Percentiles rank a stretch among this genome's conserved stretches.
Conservation (phyloP, 2,888 invertebrate genomes). For the Drosophila melanosoma region DNA sequence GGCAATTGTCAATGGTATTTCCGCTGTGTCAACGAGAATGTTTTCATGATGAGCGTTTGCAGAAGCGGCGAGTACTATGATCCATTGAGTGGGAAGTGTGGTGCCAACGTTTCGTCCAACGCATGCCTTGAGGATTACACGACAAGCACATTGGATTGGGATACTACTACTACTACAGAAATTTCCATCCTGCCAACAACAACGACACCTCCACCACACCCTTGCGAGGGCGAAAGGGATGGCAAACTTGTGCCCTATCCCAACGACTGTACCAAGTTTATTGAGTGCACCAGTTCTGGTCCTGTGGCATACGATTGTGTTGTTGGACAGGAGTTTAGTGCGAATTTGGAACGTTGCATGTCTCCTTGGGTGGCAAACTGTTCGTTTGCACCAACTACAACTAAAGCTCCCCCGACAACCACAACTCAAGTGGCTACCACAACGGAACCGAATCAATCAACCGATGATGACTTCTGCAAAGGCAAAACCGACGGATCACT, state of each 20-base stretch:
- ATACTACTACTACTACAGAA: conserved; percentile 17
- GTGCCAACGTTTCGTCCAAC: conserved; percentile 35
- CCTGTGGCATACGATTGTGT: conserved; percentile 42
- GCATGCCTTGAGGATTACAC: conserved; percentile 43
- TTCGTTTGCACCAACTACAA: neutral
- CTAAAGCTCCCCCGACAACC: neutral
- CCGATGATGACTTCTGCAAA: conserved; percentile 45
- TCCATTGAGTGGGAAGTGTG: conserved; percentile 49
- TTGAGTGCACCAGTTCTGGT: conserved; percentile 31
- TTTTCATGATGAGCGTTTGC: conserved; percentile 85
- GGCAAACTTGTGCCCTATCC: conserved; percentile 61
- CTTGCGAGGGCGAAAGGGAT: conserved; percentile 37
- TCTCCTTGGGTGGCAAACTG: conserved; percentile 59
- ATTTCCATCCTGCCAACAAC: conserved; percentile 1
- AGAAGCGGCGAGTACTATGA: conserved; percentile 82
- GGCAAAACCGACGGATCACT: conserved; percentile 17
- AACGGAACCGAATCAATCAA: neutral
- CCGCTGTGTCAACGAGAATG: conserved; percentile 58
- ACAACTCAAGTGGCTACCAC: conserved; percentile 4
- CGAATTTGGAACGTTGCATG: conserved; percentile 60
- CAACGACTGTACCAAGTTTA: conserved; percentile 59
- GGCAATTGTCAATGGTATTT: conserved; percentile 64
- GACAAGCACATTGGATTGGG: neutral
- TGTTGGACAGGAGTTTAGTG: conserved; percentile 60
- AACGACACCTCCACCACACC: conserved; percentile 22